Evolutionary conservation across 30 jellyfish, hydroid and myxozoan species (phyloP).

Genomic region (Pseudorhiza aurosa): DNA sequence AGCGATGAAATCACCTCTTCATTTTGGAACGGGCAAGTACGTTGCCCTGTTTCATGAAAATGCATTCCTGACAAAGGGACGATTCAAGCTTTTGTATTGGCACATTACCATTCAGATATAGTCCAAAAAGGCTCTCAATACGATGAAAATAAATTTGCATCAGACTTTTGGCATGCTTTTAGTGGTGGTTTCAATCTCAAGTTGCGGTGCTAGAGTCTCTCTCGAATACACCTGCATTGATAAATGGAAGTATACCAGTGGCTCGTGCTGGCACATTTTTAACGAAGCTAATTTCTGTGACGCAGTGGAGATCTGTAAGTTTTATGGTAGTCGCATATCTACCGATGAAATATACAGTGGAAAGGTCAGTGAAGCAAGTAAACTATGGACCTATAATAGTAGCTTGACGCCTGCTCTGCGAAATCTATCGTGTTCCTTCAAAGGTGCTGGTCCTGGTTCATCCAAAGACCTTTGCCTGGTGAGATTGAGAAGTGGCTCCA

Average conservation of each 20-base stretch:
- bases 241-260: not conserved
- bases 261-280: conserved; percentile 17
- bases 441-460: not conserved
- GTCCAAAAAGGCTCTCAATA: too few relatives aligned
- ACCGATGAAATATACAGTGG: not conserved
- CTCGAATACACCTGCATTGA: not conserved
- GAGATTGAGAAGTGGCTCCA: not conserved
- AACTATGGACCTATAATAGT: conserved; percentile 1
- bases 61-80: too few relatives aligned
- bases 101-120: too few relatives aligned
- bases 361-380: not conserved
- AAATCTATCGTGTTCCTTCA: not conserved
- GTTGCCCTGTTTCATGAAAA: too few relatives aligned
- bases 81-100: too few relatives aligned
- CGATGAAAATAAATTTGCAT: too few relatives aligned
- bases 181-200: not conserved
- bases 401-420: not conserved
- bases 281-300: conserved; percentile 34
- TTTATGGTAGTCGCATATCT: conserved; percentile 18
- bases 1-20: too few relatives aligned
- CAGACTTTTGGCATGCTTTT: not conserved
- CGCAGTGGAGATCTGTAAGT: conserved; percentile 28
- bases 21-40: too few relatives aligned
- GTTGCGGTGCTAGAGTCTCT: not conserved
- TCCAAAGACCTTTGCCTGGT: not conserved